phyloP scores from a whole-genome alignment of 1,140 invertebrate genomes.

The Bombus sylvicola region DNA sequence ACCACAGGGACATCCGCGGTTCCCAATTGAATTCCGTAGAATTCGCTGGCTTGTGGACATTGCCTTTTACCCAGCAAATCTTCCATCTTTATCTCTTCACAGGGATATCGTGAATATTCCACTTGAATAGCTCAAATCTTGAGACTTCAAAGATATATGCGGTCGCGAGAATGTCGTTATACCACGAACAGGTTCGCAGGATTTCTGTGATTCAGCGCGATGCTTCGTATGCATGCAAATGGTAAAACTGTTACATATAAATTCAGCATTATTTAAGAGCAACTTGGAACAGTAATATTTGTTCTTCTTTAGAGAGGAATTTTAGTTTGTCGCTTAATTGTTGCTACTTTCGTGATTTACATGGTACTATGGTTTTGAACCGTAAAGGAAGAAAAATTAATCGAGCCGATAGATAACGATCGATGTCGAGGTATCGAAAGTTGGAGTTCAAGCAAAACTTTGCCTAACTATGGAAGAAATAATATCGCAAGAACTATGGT shows the following conservation, averaged over 20 bases:
- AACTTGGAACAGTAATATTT: too few relatives aligned
- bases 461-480: not conserved
- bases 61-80: constrained; percentile 30
- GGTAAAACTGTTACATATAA: not conserved
- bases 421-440: too few relatives aligned
- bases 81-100: not conserved
- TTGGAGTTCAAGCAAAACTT: too few relatives aligned
- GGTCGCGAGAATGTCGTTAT: not conserved
- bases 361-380: too few relatives aligned
- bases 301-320: too few relatives aligned
- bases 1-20: constrained; percentile 28
- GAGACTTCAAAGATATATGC: constrained; percentile 16
- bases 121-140: constrained; percentile 13
- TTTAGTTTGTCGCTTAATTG: too few relatives aligned
- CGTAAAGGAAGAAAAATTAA: too few relatives aligned
- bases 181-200: not conserved
- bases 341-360: too few relatives aligned
- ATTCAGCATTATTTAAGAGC: not conserved
- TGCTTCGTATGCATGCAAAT: too few relatives aligned
- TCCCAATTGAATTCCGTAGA: constrained; percentile 58
- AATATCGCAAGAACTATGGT: not conserved
- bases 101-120: constrained; percentile 36
- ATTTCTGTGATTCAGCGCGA: not conserved
- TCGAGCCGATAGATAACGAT: too few relatives aligned
- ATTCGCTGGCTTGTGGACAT: constrained; percentile 41